Evolutionary conservation across 1,140 invertebrate genomes (phyloP), one percentile per base, ranked within the genome.

Genomic region (Pissodes strobi): DNA sequence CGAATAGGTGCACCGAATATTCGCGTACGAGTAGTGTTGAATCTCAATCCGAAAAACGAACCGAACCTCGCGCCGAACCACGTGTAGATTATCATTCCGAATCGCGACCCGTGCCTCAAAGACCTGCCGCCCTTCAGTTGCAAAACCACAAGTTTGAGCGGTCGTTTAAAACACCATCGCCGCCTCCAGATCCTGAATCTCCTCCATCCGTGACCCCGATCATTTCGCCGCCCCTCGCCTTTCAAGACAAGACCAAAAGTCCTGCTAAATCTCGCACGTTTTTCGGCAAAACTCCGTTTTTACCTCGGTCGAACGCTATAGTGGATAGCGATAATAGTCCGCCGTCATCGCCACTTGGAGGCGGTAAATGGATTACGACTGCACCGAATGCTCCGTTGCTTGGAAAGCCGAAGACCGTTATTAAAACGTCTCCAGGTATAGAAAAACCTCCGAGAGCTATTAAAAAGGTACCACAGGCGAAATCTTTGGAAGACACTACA

Each of bases 201-300:
- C 83, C 83, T 18, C 84, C 84, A 4, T 81, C 81, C 12, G 72
- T 83, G 15, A 85, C 84, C 0, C 84, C 84, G 4, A 86, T 86
- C 60, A 85, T 86, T 56, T 86, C 84, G 19, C 84, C 84, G 9
- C 84, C 84, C 0, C 84, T 83, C 1, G 84, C 84, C 0, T 86
- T 86, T 69, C 84, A 85, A 68, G 83, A 85, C 45, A 76, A 79
- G 22, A 78, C 73, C 1, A 79, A 72, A 39, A 78, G 72, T 49
- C 68, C 62, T 3, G 46, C 68, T 12, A 78, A 76, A 43, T 41
- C 68, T n/a, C 51, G 74, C 41, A 70, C 53, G 30, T 75, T 72
- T 39, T 79, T 79, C 53, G 79, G 76, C 0, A 83, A 82, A 66
- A 68, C 77, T 0, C 82, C 82, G 2, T 83, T 84, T 62, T 43